These are phyloP conservation scores for Mus spicilegus DNA, from an alignment of 2,113 vertebrate species.

Conservation along the genomic window DNA sequence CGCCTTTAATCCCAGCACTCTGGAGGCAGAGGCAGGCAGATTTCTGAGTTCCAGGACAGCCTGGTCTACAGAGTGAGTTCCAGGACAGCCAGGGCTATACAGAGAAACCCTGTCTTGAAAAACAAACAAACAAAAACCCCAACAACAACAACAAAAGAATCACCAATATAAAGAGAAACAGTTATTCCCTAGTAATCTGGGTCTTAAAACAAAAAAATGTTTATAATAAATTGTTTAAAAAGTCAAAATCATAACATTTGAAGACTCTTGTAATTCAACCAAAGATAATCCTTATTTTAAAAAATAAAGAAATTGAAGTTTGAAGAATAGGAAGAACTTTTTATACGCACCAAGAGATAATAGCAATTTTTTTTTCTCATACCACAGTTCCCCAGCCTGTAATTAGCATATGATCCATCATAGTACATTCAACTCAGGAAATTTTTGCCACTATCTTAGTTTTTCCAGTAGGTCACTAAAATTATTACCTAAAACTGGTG, in stretches of 20 bases:
- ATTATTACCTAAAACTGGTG: not conserved
- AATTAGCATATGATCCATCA: not conserved
- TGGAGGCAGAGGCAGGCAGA: too few species aligned
- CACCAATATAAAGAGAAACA: not conserved
- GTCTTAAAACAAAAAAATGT: constrained; percentile 34
- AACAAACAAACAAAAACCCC: too few species aligned
- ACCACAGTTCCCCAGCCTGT: not conserved
- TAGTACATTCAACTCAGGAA: not conserved
- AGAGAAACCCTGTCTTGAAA: too few species aligned
- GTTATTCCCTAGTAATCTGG: not conserved
- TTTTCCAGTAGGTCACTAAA: not conserved
- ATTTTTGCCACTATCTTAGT: not conserved
- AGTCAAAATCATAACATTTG: not conserved
- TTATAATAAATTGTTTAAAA: not conserved
- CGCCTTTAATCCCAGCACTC: too few species aligned
- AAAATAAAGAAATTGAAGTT: not conserved
- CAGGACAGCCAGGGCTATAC: too few species aligned
- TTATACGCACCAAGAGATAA: not conserved
- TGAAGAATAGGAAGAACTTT: not conserved
- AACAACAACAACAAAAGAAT: not conserved
- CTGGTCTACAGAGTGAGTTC: too few species aligned
- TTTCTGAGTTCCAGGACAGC: too few species aligned
- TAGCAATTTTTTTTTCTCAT: not conserved
- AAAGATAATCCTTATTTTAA: not conserved
- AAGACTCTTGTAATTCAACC: not conserved